Evolutionary conservation across 2,797 vertebrate species (phyloP), one percentile per base, ranked within the genome.

Genomic region (Spizella passerina): DNA sequence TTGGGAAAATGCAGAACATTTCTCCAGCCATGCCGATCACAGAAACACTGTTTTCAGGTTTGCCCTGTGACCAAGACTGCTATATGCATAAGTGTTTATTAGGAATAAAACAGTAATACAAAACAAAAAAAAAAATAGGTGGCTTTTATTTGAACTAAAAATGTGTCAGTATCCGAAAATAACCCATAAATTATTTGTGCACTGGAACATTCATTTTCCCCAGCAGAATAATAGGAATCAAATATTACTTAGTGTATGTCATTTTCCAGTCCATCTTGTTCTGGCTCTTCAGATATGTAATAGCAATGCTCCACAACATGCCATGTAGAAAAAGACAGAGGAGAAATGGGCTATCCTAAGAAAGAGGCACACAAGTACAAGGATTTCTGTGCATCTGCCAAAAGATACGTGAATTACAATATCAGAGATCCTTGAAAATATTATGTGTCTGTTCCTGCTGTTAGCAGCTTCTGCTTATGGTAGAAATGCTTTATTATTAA

Each of bases 291-390:
- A 56, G 63, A 72, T 52, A 9, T 22, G 22, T 7, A 30, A 16
- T 2, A 32, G 2, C 5, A 61, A 23, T 4, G 6, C 16, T 43
- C 13, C 21, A 20, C 12, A 65, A 38, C 4, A n/a, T 3, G 7
- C 7, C 6, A 27, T 0, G 0, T 4, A 50, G 17, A 60, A 68
- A 76, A 83, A 43, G 41, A 10, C 9, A 66, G 18, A 77, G 21
- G 34, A 65, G 15, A 82, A 63, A 68, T 52, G 24, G 9, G 4
- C 4, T 52, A 7, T 36, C 14, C 17, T 59, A 41, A 49, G 34
- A 47, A 26, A 43, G 12, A 23, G 21, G 30, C 44, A 5, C 5
- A 53, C 19, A 61, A 66, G 7, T 24, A 29, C 20, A 47, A 81
- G 32, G 22, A 75, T 63, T 92, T 57, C 29, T 32, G 14, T 29